Evolutionary conservation across 1,140 invertebrate genomes (phyloP).

Genomic region (Archegozetes longisetosus): DNA sequence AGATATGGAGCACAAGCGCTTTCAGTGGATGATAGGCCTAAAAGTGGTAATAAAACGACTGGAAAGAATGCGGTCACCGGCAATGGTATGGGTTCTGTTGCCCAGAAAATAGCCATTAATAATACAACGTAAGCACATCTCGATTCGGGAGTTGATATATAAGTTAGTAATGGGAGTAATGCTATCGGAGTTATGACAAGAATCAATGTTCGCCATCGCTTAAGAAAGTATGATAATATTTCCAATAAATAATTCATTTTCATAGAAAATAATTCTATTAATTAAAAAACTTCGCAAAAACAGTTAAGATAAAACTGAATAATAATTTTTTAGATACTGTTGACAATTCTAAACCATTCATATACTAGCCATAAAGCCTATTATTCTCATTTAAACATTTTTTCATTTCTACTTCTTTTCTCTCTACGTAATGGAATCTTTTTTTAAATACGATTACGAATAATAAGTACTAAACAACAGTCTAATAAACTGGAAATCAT

Average conservation of each 20-base stretch:
- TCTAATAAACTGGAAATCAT: too few relatives aligned
- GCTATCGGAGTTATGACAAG: neutral
- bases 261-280: too few relatives aligned
- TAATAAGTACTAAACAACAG: too few relatives aligned
- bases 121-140: constrained; percentile 39
- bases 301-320: too few relatives aligned
- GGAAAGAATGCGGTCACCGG: constrained; percentile 34
- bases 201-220: neutral
- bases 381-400: too few relatives aligned
- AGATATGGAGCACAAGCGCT: constrained; percentile 50
- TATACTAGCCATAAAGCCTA: too few relatives aligned
- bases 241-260: neutral
- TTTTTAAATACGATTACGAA: too few relatives aligned
- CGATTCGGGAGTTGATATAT: constrained; percentile 18
- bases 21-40: constrained; percentile 35
- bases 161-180: neutral
- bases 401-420: too few relatives aligned
- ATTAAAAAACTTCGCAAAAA: too few relatives aligned
- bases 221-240: neutral
- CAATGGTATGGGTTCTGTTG: constrained; percentile 35
- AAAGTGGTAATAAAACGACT: constrained; percentile 30
- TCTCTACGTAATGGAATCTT: too few relatives aligned
- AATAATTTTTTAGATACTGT: too few relatives aligned
- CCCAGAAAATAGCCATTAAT: constrained; percentile 32
- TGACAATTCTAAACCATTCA: too few relatives aligned